These are phyloP conservation scores for Augiades crinisus DNA, from an alignment of 2,888 invertebrate species.

Conservation along the genomic window DNA sequence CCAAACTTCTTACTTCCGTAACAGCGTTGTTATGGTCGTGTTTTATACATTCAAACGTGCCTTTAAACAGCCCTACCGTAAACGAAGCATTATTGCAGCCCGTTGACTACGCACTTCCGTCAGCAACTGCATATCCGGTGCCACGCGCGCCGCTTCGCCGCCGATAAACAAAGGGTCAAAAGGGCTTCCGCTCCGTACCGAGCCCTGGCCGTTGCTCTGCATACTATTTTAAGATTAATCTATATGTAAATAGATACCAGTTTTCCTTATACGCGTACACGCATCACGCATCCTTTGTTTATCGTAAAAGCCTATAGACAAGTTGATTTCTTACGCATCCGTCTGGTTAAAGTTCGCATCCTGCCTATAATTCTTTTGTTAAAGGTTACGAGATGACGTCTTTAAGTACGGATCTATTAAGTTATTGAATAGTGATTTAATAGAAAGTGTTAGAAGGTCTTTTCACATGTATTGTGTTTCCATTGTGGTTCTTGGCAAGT, in stretches of 20 bases:
- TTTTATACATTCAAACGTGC: too few relatives aligned
- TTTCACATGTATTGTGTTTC: too few relatives aligned
- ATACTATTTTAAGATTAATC: slow-evolving; percentile 21
- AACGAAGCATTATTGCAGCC: slow-evolving; percentile 23
- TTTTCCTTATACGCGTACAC: background rate
- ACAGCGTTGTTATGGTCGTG: too few relatives aligned
- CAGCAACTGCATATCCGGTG: slow-evolving; percentile 62
- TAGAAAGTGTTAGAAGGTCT: background rate
- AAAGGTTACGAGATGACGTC: slow-evolving; percentile 11
- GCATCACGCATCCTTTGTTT: slow-evolving; percentile 17
- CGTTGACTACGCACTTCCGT: slow-evolving; percentile 69
- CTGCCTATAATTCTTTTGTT: slow-evolving; percentile 9
- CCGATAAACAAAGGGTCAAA: slow-evolving; percentile 77
- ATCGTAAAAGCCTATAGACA: slow-evolving; percentile 9
- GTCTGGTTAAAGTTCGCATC: slow-evolving; percentile 16
- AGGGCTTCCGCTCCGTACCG: slow-evolving; percentile 59
- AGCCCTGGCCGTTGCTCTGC: slow-evolving; percentile 40
- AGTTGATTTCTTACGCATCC: slow-evolving; percentile 17
- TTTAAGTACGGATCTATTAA: background rate
- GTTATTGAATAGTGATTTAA: background rate
- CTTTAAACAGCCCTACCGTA: slow-evolving; percentile 24
- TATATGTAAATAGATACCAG: slow-evolving; percentile 15
- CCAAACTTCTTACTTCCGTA: too few relatives aligned
- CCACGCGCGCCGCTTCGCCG: slow-evolving; percentile 52
- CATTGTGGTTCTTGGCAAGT: too few relatives aligned